phyloP scores from a whole-genome alignment of 2,797 vertebrate genomes.

The Delichon dasypus region DNA sequence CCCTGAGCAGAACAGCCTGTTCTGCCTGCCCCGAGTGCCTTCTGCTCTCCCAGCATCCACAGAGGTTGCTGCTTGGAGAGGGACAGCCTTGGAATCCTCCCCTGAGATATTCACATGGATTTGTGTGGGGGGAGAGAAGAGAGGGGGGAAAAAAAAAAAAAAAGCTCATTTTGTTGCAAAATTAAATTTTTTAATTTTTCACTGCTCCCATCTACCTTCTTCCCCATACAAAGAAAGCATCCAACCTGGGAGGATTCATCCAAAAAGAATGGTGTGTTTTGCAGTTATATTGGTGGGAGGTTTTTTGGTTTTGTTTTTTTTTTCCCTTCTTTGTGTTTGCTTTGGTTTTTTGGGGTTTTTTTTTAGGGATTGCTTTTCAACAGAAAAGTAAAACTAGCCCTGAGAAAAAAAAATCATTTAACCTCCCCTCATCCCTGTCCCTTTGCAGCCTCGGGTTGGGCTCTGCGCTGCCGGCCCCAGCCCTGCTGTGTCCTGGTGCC shows the following conservation, averaged over 20 bases:
- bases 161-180: not conserved
- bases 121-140: not conserved
- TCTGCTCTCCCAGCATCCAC: not conserved
- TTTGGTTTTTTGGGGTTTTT: not conserved
- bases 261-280: not conserved
- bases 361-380: not conserved
- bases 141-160: not conserved
- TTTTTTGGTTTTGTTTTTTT: not conserved
- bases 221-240: not conserved
- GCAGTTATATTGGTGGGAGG: not conserved
- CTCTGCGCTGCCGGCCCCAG: not conserved
- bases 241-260: not conserved
- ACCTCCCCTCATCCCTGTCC: not conserved
- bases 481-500: not conserved
- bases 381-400: not conserved
- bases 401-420: not conserved
- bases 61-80: not conserved
- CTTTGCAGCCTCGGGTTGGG: not conserved
- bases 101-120: not conserved
- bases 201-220: not conserved
- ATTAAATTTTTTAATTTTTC: not conserved
- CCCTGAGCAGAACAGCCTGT: constrained; percentile 37
- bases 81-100: not conserved
- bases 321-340: not conserved
- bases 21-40: not conserved